Conservation (phyloP, 1,140 invertebrate species). For the Drosophila teissieri region DNA sequence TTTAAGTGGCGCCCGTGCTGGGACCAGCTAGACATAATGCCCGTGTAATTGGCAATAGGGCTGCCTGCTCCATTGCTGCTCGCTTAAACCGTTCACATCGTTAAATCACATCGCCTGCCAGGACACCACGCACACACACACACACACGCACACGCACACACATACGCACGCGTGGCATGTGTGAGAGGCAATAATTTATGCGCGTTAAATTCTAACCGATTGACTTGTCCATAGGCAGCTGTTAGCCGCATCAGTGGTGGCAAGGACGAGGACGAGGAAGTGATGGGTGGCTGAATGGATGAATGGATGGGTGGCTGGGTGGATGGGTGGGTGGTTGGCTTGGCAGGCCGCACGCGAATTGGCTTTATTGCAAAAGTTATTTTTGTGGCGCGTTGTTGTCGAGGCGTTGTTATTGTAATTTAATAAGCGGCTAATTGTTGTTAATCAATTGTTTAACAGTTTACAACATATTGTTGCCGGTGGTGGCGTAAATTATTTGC, state of each 20-base stretch:
- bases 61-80: too few relatives aligned
- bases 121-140: not conserved
- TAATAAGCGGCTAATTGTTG: conserved; percentile 83
- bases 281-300: not conserved
- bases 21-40: conserved; percentile 30
- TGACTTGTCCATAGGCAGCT: conserved; percentile 50
- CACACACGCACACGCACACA: not conserved
- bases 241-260: conserved; percentile 37
- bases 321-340: not conserved
- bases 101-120: conserved; percentile 26
- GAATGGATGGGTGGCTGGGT: not conserved
- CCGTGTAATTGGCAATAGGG: conserved; percentile 57
- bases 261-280: not conserved
- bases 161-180: not conserved
- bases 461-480: conserved; percentile 63
- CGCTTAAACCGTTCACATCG: conserved; percentile 45
- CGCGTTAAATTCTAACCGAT: conserved; percentile 66
- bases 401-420: conserved; percentile 75
- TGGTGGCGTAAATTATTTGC: conserved; percentile 66
- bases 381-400: conserved; percentile 30
- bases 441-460: conserved; percentile 83
- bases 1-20: not conserved
- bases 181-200: conserved; percentile 57
- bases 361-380: conserved; percentile 62
- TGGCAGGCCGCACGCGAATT: conserved; percentile 24